Evolutionary conservation across 2,113 vertebrate species (phyloP), one percentile per base, ranked within the genome.

Genomic region (Leptocoma aspasia): DNA sequence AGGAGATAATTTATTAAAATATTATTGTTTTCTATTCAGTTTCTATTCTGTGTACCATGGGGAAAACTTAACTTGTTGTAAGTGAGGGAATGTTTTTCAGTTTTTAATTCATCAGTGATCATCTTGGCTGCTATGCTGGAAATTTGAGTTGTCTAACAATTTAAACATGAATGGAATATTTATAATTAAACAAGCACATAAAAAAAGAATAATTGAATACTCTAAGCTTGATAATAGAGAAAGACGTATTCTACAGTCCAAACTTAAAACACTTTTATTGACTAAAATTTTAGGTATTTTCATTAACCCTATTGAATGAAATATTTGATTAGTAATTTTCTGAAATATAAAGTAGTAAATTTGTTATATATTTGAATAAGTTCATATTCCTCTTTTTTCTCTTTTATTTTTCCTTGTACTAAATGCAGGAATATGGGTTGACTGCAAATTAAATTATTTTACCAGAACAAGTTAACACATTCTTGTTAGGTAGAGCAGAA

Each of bases 321-420:
- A 75, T 69, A 27, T 84, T 79, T 90, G 35, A 92, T 61, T 92
- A 89, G 59, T 52, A 3, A 63, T 61, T 64, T 86, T 64, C 45
- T 89, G 61, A 95, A 96, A 85, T 81, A 81, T 83, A 81, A 70
- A 54, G 39, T 70, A 26, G 12, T 5, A 90, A 91, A 73, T 44
- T 37, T 71, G 6, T 70, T 72, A 39, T 26, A 23, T 31, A 45
- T 66, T 70, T 89, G 20, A 70, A 54, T 23, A 49, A 23, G 3
- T 49, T 49, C 6, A 37, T 61, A 35, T 28, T 63, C 13, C 2
- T 45, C 2, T 35, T 35, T 35, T 31, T 64, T 33, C 1, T 23
- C 10, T 37, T 65, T 27, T 35, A 22, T 33, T 64, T 54, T 41
- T 33, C 8, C 7, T 76, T 50, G 7, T 15, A 2, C 0, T 70